Evolutionary conservation across 2,888 invertebrate species (phyloP).

Genomic region (Aphidius colemani): DNA sequence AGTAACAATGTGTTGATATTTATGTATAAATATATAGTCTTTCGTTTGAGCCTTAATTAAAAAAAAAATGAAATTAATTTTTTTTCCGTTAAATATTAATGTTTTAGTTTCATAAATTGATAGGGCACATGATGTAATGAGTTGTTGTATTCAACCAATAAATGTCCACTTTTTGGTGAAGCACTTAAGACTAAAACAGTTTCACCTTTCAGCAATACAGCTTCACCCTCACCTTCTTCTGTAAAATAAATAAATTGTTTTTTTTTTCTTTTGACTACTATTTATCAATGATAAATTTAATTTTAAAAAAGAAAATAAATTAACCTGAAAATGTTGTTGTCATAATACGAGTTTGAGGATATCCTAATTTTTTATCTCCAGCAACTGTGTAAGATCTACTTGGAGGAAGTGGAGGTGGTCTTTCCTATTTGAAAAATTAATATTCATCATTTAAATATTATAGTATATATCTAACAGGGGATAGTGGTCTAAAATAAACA

Average conservation of each 20-base stretch:
- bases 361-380: constrained; percentile 87
- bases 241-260: constrained; percentile 19
- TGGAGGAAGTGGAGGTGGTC: constrained; percentile 90
- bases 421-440: constrained; percentile 66
- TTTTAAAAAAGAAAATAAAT: constrained; percentile 27
- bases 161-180: constrained; percentile 82
- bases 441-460: background rate
- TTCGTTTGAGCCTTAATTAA: background rate
- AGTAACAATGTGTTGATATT: constrained; percentile 24
- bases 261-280: background rate
- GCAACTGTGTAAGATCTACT: constrained; percentile 88
- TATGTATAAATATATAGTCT: constrained; percentile 3
- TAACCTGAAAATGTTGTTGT: constrained; percentile 83
- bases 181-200: constrained; percentile 87
- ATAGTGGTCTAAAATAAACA: no score
- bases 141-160: constrained; percentile 82
- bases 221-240: constrained; percentile 63
- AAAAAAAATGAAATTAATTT: constrained; percentile 36
- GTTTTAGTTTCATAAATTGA: constrained; percentile 78
- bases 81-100: constrained; percentile 51
- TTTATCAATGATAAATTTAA: background rate
- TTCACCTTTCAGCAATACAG: constrained; percentile 79
- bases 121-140: constrained; percentile 79
- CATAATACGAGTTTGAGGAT: constrained; percentile 91
- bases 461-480: constrained; percentile 17